phyloP scores from a whole-genome alignment of 2,888 invertebrate species.

The Clistopyga incitator region DNA sequence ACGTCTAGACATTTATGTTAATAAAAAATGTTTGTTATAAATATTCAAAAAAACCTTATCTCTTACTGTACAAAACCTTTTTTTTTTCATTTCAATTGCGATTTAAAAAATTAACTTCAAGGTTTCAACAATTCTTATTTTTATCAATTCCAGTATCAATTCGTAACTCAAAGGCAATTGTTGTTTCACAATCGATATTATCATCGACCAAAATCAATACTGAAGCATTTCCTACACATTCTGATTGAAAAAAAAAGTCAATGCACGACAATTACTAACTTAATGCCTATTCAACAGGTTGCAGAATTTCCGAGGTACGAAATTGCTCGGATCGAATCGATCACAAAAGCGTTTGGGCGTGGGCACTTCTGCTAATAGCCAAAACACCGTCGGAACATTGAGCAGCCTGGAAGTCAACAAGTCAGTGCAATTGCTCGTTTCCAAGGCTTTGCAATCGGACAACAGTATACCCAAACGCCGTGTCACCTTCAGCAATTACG shows the following conservation, averaged over 20 bases:
- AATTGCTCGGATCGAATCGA: conserved; percentile 35
- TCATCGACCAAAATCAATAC: neutral
- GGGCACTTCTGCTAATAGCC: conserved; percentile 32
- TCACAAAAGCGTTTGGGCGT: conserved; percentile 50
- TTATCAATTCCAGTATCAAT: no score
- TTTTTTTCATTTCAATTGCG: neutral
- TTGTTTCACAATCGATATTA: neutral
- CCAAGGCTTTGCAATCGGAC: conserved; percentile 30
- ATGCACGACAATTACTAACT: neutral
- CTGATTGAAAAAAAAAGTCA: neutral
- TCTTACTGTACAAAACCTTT: neutral
- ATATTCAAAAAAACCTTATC: neutral
- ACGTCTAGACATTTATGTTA: no score
- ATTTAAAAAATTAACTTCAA: no score
- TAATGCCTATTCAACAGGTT: conserved; percentile 37
- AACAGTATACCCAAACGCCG: conserved; percentile 47
- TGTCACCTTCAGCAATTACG: conserved; percentile 63
- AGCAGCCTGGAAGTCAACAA: conserved; percentile 39
- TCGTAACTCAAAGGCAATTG: neutral
- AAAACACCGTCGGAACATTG: neutral
- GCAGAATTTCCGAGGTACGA: conserved; percentile 18
- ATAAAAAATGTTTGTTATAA: no score
- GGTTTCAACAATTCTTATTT: no score
- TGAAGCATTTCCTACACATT: neutral
- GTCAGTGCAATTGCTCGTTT: conserved; percentile 1